Evolutionary conservation across 2,888 invertebrate species (phyloP).

Genomic region (Pristionchus entomophagus): DNA sequence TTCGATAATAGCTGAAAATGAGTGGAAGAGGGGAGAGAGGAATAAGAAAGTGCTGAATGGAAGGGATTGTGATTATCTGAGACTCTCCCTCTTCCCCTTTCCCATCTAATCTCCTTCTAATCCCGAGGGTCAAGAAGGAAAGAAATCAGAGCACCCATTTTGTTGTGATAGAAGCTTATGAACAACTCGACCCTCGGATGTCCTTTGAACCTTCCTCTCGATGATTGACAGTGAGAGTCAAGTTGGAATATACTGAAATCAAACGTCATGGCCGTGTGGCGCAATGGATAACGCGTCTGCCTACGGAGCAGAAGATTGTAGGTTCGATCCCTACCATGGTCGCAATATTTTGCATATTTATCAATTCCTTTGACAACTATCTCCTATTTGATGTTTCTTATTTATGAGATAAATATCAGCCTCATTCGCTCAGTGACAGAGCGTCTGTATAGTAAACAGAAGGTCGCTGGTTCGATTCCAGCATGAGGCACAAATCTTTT

Average conservation of each 20-base stretch:
- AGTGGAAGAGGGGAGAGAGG: neutral
- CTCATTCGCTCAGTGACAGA: slow-evolving; percentile 75
- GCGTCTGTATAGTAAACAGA: slow-evolving; percentile 76
- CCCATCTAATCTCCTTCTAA: neutral
- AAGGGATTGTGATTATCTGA: neutral
- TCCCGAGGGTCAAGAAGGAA: neutral
- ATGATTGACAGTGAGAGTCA: neutral
- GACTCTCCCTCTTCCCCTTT: slow-evolving; percentile 7
- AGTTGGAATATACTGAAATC: neutral
- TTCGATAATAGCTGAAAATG: slow-evolving; percentile 16
- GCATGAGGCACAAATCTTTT: slow-evolving; percentile 40
- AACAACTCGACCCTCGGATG: neutral
- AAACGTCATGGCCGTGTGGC: slow-evolving; percentile 59
- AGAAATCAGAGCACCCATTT: slow-evolving; percentile 9
- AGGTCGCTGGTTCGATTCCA: slow-evolving; percentile 73
- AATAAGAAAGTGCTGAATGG: neutral
- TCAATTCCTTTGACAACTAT: neutral
- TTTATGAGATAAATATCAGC: slow-evolving; percentile 49
- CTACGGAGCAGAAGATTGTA: slow-evolving; percentile 77
- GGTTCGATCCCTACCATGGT: slow-evolving; percentile 70
- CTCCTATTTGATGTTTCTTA: neutral
- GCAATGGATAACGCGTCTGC: slow-evolving; percentile 75
- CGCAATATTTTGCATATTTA: slow-evolving; percentile 8
- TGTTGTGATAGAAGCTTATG: slow-evolving; percentile 14
- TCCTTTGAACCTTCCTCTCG: neutral